Evolutionary conservation across 2,888 invertebrate genomes (phyloP).

Genomic region (Laspeyria flexula): DNA sequence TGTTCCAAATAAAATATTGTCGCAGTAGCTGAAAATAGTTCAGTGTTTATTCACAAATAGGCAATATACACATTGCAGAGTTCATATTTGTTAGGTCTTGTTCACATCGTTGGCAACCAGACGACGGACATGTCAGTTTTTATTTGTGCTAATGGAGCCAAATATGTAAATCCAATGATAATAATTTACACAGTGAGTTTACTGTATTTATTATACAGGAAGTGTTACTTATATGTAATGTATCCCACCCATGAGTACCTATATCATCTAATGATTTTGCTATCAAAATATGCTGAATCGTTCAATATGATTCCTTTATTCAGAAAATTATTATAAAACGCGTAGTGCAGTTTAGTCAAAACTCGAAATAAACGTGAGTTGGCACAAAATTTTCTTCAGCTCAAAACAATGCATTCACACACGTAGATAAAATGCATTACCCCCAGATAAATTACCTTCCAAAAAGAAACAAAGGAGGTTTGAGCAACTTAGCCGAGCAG

Average conservation of each 20-base stretch:
- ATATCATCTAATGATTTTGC: too few species aligned
- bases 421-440: neutral
- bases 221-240: too few species aligned
- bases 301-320: too few species aligned
- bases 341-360: too few species aligned
- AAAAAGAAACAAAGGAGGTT: neutral
- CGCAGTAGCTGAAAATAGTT: conserved; percentile 22
- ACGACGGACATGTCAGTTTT: conserved; percentile 57
- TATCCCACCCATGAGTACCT: too few species aligned
- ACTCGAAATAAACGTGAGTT: too few species aligned
- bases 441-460: neutral
- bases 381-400: too few species aligned
- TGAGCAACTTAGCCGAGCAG: neutral
- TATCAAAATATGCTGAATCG: too few species aligned
- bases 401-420: neutral
- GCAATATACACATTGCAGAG: conserved; percentile 36
- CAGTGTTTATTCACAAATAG: conserved; percentile 37
- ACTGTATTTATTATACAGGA: neutral
- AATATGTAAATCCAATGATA: conserved; percentile 37
- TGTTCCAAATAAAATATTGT: conserved; percentile 17
- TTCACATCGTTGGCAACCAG: conserved; percentile 35
- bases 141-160: conserved; percentile 48
- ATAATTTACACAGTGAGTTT: conserved; percentile 2
- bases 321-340: too few species aligned
- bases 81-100: conserved; percentile 46